Percentiles rank a stretch among this genome's conserved stretches.
These are phyloP conservation scores for Eublepharis macularius DNA, from an alignment of 2,113 vertebrate genomes.

Conservation along the genomic window DNA sequence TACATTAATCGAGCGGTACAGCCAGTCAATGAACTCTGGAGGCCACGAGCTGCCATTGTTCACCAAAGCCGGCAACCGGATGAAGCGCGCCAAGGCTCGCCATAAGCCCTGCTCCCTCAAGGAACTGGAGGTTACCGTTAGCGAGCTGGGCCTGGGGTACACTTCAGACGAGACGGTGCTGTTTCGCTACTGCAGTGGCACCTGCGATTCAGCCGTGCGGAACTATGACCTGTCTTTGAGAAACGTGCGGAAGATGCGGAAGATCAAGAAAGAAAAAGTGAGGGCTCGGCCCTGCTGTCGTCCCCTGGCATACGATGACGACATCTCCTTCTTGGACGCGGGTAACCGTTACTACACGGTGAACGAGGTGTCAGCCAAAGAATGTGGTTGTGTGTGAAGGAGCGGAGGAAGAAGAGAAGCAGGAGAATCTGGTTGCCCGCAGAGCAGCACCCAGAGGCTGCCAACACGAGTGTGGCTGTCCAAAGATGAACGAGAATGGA, in stretches of 20 bases:
- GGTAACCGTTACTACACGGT: slow-evolving; percentile 87
- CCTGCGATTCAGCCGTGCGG: slow-evolving; percentile 78
- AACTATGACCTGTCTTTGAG: slow-evolving; percentile 92
- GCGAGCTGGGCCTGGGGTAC: slow-evolving; percentile 91
- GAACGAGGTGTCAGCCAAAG: slow-evolving; percentile 89
- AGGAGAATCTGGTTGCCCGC: background rate
- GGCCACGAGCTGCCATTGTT: slow-evolving; percentile 58
- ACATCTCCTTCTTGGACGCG: slow-evolving; percentile 89
- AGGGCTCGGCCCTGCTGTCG: slow-evolving; percentile 90
- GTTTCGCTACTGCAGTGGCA: slow-evolving; percentile 95
- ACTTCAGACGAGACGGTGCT: slow-evolving; percentile 90
- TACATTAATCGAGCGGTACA: slow-evolving; percentile 80
- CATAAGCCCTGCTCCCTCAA: slow-evolving; percentile 78
- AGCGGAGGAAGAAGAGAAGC: background rate
- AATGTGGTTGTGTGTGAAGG: slow-evolving; percentile 92
- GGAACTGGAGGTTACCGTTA: slow-evolving; percentile 88
- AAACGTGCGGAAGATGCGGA: slow-evolving; percentile 78
- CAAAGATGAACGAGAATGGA: background rate
- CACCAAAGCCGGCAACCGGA: slow-evolving; percentile 71
- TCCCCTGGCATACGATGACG: slow-evolving; percentile 87
- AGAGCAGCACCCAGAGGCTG: rapidly evolving
- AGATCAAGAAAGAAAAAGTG: slow-evolving; percentile 76
- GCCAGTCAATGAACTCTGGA: slow-evolving; percentile 72
- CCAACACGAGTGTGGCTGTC: background rate
- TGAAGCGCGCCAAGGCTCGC: slow-evolving; percentile 83